Conservation (phyloP, 2,888 invertebrate species). For the Prenolepis imparis region DNA sequence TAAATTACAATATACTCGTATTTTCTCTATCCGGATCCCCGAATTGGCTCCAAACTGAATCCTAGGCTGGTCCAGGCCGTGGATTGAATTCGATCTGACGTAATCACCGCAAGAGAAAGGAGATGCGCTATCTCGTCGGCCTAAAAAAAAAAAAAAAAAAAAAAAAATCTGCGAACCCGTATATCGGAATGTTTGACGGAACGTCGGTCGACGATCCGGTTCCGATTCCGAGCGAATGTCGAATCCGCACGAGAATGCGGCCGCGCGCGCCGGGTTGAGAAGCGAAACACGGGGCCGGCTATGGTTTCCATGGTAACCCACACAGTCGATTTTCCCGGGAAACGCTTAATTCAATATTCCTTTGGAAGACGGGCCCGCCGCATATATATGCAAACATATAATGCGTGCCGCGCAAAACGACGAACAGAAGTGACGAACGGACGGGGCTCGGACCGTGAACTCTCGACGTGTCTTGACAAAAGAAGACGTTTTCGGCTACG, state of each 20-base stretch:
- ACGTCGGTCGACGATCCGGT: conserved; percentile 49
- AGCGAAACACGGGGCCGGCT: conserved; percentile 54
- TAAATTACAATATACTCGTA: not conserved
- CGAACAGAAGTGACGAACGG: conserved; percentile 12
- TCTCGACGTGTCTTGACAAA: conserved; percentile 22
- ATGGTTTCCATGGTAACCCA: conserved; percentile 68
- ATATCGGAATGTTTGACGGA: conserved; percentile 47
- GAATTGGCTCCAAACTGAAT: not conserved
- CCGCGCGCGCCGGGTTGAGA: conserved; percentile 44
- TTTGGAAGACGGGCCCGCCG: conserved; percentile 59
- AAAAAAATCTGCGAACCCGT: conserved; percentile 18
- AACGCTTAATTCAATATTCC: conserved; percentile 71
- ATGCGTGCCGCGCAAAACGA: conserved; percentile 34
- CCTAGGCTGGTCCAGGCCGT: not conserved
- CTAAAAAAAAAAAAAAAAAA: conserved; percentile 5
- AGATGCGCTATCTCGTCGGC: not conserved
- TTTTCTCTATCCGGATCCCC: not conserved
- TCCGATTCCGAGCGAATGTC: conserved; percentile 42
- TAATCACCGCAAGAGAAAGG: not conserved
- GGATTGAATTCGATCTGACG: not conserved
- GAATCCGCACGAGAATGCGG: conserved; percentile 48
- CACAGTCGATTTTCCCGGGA: conserved; percentile 67
- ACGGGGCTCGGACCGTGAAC: not conserved
- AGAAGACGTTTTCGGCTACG: not conserved
- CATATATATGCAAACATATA: conserved; percentile 57